Percentiles rank a stretch among this genome's conserved stretches.
phyloP scores from a whole-genome alignment of 2,888 invertebrate genomes.

The Bombylius discolor region DNA sequence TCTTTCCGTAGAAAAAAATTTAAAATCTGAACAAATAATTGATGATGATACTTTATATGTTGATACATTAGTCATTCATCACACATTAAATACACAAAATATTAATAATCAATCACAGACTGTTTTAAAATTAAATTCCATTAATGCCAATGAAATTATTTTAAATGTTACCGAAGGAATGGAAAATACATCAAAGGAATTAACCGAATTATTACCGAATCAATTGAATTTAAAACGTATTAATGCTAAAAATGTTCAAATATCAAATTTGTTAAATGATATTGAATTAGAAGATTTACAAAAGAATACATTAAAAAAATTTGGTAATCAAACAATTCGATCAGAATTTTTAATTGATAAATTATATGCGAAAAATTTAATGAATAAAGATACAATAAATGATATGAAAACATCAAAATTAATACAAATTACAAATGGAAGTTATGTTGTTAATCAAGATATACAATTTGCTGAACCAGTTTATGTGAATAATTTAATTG shows the following conservation, averaged over 20 bases:
- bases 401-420: constrained; percentile 27
- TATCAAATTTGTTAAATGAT: constrained; percentile 40
- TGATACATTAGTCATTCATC: constrained; percentile 19
- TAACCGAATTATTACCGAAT: constrained; percentile 4
- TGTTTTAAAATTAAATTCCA: constrained; percentile 22
- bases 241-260: constrained; percentile 32
- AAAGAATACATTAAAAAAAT: constrained; percentile 37
- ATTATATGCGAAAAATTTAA: constrained; percentile 26
- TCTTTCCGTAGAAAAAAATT: not conserved
- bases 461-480: constrained; percentile 36
- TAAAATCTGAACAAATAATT: no score
- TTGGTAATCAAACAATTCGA: constrained; percentile 39
- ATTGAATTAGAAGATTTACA: constrained; percentile 35
- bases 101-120: constrained; percentile 22
- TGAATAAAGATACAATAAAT: constrained; percentile 15
- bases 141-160: constrained; percentile 21
- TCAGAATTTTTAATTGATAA: constrained; percentile 19
- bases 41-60: not conserved
- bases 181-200: constrained; percentile 14
- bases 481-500: constrained; percentile 30
- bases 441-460: constrained; percentile 36
- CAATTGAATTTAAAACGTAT: constrained; percentile 18
- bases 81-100: constrained; percentile 17
- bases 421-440: constrained; percentile 31
- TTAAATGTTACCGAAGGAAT: constrained; percentile 5